Evolutionary conservation across 1,140 invertebrate species (phyloP), one percentile per base, ranked within the genome.

Genomic region (Trichonephila inaurata): DNA sequence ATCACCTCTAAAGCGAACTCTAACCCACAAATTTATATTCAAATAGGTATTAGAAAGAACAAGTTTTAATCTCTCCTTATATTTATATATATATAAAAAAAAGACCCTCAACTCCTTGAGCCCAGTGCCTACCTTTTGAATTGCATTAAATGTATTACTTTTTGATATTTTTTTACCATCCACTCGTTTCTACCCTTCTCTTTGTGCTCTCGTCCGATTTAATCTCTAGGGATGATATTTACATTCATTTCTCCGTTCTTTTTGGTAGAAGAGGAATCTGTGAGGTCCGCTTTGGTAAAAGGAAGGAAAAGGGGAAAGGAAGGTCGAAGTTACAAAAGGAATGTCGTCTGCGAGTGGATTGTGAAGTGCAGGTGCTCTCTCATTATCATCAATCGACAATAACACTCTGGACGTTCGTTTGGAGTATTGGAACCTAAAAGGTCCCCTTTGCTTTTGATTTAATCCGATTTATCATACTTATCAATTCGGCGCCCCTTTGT

Each of bases 401-500:
- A 77, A 77, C 72, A 77, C 72, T 77, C 72, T 77, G 72, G 72
- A 77, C 72, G 28, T 77, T 77, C 72, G 72, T 77, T 77, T 77
- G 72, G 72, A 77, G 72, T 33, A 77, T 77, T 77, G 72, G 72
- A 40, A 14, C 5, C 51, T 33, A 33, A 14, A 19, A 33, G 72
- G 28, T n/a, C 10, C 82, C 51, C 12, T 28, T 21, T 88, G 86
- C 86, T 88, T 88, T 88, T 88, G 86, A 88, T 88, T 88, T 88
- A 88, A 88, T 88, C 86, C 86, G 86, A 88, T 88, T 88, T 88
- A 64, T 88, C 86, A 88, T 88, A 88, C 86, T 88, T 88, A 88
- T 88, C 62, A 88, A 88, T 85, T 85, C 83, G 62, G 86, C 28
- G 86, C 60, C 62, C 33, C 86, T 88, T 88, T 88, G 86, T 88